These are phyloP conservation scores for Cephus cinctus DNA, from an alignment of 1,140 invertebrate species.

Conservation along the genomic window DNA sequence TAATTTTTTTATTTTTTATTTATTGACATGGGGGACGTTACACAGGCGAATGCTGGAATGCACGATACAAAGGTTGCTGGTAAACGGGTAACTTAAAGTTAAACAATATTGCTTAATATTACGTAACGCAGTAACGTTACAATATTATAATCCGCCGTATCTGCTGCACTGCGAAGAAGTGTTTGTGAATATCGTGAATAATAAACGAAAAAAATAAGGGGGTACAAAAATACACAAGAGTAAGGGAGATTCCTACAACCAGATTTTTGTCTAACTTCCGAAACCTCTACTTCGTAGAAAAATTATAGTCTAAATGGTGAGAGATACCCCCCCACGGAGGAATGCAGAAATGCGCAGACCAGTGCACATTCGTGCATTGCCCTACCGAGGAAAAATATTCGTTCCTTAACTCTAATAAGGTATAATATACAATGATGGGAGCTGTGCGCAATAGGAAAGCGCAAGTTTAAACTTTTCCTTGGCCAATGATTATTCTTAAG, in stretches of 20 bases:
- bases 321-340: constrained; percentile 10
- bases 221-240: no score
- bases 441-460: constrained; percentile 22
- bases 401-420: constrained; percentile 30
- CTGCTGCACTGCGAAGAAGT: constrained; percentile 10
- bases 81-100: constrained; percentile 27
- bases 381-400: constrained; percentile 24
- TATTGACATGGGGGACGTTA: constrained; percentile 49
- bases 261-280: constrained; percentile 21
- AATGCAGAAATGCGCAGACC: constrained; percentile 24
- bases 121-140: no score
- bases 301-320: constrained; percentile 24
- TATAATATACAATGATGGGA: constrained; percentile 36
- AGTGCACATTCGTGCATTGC: constrained; percentile 15
- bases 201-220: no score
- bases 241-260: constrained; percentile 12
- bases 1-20: constrained; percentile 33
- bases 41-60: constrained; percentile 45
- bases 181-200: no score
- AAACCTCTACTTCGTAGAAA: constrained; percentile 33
- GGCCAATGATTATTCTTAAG: no score
- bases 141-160: no score
- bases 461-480: constrained; percentile 17
- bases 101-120: constrained; percentile 25
- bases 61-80: constrained; percentile 29